Conservation (phyloP, 1,140 invertebrate genomes). For the Macrobrachium nipponense region DNA sequence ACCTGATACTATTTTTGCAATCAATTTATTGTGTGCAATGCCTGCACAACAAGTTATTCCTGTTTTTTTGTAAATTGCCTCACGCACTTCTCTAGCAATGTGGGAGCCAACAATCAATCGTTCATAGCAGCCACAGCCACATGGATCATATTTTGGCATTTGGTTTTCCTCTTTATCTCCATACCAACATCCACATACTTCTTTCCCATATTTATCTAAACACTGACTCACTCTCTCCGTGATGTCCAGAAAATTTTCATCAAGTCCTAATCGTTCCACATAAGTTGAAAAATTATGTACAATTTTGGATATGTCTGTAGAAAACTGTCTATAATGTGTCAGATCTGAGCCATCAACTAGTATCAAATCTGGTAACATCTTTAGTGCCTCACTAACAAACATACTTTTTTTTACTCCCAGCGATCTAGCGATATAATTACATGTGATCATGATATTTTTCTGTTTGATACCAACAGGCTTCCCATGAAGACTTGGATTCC, state of each 20-base stretch:
- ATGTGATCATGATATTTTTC: slow-evolving; percentile 83
- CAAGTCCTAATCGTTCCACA: slow-evolving; percentile 83
- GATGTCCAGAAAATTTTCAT: slow-evolving; percentile 84
- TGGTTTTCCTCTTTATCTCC: slow-evolving; percentile 48
- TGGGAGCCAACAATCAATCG: slow-evolving; percentile 76
- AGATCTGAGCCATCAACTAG: slow-evolving; percentile 83
- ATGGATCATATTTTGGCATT: slow-evolving; percentile 68
- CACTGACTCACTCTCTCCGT: slow-evolving; percentile 75
- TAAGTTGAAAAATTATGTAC: slow-evolving; percentile 77
- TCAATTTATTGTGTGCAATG: slow-evolving; percentile 84
- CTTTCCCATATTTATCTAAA: slow-evolving; percentile 66
- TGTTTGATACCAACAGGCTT: slow-evolving; percentile 82
- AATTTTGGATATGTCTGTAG: slow-evolving; percentile 77
- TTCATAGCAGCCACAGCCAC: slow-evolving; percentile 79
- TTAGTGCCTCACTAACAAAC: slow-evolving; percentile 77
- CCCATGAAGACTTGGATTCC: slow-evolving; percentile 75
- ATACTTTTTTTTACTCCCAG: slow-evolving; percentile 81
- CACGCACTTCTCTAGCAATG: slow-evolving; percentile 79
- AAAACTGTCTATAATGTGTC: slow-evolving; percentile 78
- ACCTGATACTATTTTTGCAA: slow-evolving; percentile 82
- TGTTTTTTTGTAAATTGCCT: slow-evolving; percentile 75
- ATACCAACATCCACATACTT: slow-evolving; percentile 62
- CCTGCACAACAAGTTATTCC: slow-evolving; percentile 84
- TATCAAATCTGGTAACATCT: slow-evolving; percentile 77
- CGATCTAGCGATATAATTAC: slow-evolving; percentile 81